Percentiles rank a stretch among this genome's conserved stretches.
phyloP scores from a whole-genome alignment of 2,888 invertebrate genomes.

The Smittia aterrima region DNA sequence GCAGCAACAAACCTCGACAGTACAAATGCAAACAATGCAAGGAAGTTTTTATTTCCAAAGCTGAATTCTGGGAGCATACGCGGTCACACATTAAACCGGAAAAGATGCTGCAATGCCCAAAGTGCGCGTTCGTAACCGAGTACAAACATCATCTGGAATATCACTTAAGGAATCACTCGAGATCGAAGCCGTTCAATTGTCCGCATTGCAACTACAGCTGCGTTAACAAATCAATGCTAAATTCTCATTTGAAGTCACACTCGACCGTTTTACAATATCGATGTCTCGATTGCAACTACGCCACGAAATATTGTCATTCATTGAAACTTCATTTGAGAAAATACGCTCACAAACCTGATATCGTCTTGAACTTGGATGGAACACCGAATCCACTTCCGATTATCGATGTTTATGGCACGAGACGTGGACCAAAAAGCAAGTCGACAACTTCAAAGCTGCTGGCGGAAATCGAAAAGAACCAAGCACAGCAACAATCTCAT shows the following conservation, averaged over 20 bases:
- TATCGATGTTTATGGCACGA: conserved; percentile 87
- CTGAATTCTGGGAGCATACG: conserved; percentile 91
- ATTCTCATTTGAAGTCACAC: conserved; percentile 96
- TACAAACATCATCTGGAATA: conserved; percentile 98
- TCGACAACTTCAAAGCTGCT: conserved; percentile 35
- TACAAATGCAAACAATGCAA: conserved; percentile 93
- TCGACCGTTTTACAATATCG: conserved; percentile 88
- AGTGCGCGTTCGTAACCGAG: conserved; percentile 96
- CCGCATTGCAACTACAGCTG: conserved; percentile 84
- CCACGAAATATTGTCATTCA: conserved; percentile 97
- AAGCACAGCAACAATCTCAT: conserved; percentile 14
- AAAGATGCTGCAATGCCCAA: conserved; percentile 83
- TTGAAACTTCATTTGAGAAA: conserved; percentile 92
- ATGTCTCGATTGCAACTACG: conserved; percentile 91
- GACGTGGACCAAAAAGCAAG: conserved; percentile 76
- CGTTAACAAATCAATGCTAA: conserved; percentile 99
- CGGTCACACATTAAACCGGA: conserved; percentile 90
- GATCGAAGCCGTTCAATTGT: conserved; percentile 94
- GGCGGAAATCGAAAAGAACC: conserved; percentile 33
- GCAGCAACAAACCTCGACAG: conserved; percentile 77
- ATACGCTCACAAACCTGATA: conserved; percentile 85
- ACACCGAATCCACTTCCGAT: conserved; percentile 83
- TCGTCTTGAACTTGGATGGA: conserved; percentile 86
- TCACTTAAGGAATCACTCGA: conserved; percentile 91
- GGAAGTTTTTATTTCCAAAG: conserved; percentile 79